A percentile compares a stretch with the other conserved stretches of the same genome.
Conservation (phyloP, 53 echinoderm and acorn worm genomes). For the Mesocentrotus franciscanus region DNA sequence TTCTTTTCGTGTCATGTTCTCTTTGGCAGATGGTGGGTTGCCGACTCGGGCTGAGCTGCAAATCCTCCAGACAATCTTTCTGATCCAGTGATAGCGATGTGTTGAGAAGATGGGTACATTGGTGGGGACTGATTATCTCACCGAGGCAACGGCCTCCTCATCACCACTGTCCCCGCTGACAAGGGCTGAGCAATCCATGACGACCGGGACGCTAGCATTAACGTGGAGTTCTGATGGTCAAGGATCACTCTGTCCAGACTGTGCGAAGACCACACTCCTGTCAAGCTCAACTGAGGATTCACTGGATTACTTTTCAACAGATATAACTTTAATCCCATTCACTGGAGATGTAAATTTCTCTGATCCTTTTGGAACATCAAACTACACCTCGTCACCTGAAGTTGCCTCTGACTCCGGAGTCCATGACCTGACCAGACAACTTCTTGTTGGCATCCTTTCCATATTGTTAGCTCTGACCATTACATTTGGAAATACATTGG, state of each 20-base stretch:
- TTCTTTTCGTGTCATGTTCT: conserved; percentile 8
- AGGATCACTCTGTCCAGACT: conserved; percentile 10
- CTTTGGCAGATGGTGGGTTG: conserved; percentile 25
- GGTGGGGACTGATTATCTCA: conserved; percentile 32
- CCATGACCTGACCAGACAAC: conserved; percentile 21
- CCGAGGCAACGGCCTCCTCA: conserved; percentile 10
- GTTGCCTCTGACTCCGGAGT: neutral
- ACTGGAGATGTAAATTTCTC: conserved; percentile 12
- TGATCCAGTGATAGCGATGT: conserved; percentile 1
- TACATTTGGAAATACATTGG: conserved; percentile 85
- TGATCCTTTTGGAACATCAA: neutral
- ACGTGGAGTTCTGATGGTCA: neutral
- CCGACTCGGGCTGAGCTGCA: neutral
- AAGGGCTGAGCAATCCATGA: neutral
- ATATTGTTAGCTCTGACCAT: conserved; percentile 77
- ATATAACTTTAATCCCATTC: neutral
- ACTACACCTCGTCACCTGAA: neutral
- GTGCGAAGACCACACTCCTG: neutral
- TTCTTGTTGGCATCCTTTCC: conserved; percentile 67
- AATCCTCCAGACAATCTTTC: neutral
- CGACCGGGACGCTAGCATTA: neutral
- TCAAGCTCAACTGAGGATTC: neutral
- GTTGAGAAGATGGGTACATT: conserved; percentile 51
- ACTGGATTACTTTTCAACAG: neutral
- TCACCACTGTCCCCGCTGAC: conserved; percentile 30